Evolutionary conservation across 2,888 invertebrate genomes (phyloP), one percentile per base, ranked within the genome.

Genomic region (Agriopis marginaria): DNA sequence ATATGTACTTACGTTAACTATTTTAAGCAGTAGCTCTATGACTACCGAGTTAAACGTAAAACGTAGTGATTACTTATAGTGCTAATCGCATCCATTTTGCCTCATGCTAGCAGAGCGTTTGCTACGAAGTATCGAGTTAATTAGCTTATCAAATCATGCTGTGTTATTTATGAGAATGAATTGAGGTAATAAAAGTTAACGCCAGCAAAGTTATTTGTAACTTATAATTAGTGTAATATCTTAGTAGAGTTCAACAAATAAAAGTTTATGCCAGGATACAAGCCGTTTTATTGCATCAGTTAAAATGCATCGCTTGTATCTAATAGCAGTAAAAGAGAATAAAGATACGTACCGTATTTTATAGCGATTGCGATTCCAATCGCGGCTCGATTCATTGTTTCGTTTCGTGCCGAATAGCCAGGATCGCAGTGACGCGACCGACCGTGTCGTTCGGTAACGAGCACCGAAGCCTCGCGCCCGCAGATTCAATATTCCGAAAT

Each of bases 401-500:
- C 75, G 79, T 82, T 81, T 74, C 75, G 72, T 72, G 47, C 23
- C 49, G 65, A 32, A 59, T 66, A 63, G 62, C 47, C 63, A 17
- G 54, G 72, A 73, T 72, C 66, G 73, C 74, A 74, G 74, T 75
- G 70, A 68, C 70, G 66, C 75, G 72, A 47, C 71, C 73, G 73
- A 70, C 68, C 68, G 63, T 70, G 62, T 73, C 72, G 63, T 71
- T 74, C 70, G 68, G 68, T 77, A 76, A 74, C 76, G 72, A 75
- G 75, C 70, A 73, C 70, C 76, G 71, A 70, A 67, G 77, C 65
- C 32, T 70, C 74, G 60, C 65, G 73, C 71, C 70, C 79, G 74
- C 80, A 77, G 78, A 87, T 88, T 87, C 88, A 86, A 89, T 88
- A 87, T 89, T 84, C 81, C 80, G 45, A 84, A 84, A 86, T 89